Evolutionary conservation across 2,113 vertebrate species (phyloP), one percentile per base, ranked within the genome.

Genomic region (Camelus bactrianus): DNA sequence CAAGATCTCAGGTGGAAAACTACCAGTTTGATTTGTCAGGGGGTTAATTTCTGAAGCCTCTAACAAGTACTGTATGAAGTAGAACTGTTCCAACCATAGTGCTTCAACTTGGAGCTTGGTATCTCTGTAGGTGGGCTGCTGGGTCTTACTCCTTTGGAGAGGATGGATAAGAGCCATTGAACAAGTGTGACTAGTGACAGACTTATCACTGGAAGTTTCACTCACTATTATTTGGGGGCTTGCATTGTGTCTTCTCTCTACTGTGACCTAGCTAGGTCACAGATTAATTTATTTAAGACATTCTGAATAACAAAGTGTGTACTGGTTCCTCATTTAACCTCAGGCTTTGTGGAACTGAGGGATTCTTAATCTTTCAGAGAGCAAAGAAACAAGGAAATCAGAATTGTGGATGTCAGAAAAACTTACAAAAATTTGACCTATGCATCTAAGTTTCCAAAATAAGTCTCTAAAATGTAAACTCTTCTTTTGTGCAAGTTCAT

Each of bases 321-420:
- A 48, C 50, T 81, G n/a, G 30, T 94, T 88, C 30, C 80, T 96
- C 54, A 72, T 92, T 89, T 88, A 92, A 96, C 20, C 72, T 79
- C 17, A 94, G 76, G 19, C 50, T 81, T 88, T 90, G 62, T 90
- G 84, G 28, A 88, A 58, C 60, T 42, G 38, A 89, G 52, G 24
- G 28, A 30, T 79, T 64, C 30, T 83, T 86, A 79, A 52, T 81
- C 58, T 91, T 95, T 83, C 30, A 91, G 50, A 76, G 69, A 87
- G 48, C 62, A 86, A 81, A 84, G 58, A 89, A 77, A n/a, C 30
- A 60, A 65, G 54, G 54, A 92, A 89, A 24, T 89, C 28, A 67
- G 75, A 54, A 90, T 83, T 95, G 83, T 80, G 60, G 42, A 15
- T 84, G 8, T 92, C 38, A 83, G 87, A 76, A 91, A 46, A 80